Conservation (phyloP, 2,797 vertebrate genomes). For the Crocidura indochinensis region DNA sequence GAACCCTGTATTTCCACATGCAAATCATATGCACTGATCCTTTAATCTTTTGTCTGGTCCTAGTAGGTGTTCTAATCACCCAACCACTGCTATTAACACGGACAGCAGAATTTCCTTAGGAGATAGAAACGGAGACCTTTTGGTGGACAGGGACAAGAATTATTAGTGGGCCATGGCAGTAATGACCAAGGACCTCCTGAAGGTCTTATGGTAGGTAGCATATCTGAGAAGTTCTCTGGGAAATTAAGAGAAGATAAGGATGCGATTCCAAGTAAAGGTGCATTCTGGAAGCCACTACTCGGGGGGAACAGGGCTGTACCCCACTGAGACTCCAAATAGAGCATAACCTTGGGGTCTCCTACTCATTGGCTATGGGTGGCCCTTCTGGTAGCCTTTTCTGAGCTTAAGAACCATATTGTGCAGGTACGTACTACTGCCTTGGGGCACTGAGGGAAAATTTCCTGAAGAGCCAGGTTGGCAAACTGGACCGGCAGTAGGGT, state of each 20-base stretch:
- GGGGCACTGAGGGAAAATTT: not conserved
- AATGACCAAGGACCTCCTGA: not conserved
- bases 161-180: not conserved
- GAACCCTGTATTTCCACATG: too few relatives aligned
- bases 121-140: not conserved
- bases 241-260: not conserved
- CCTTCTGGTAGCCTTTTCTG: too few relatives aligned
- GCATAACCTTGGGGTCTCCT: not conserved
- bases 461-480: too few relatives aligned
- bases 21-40: too few relatives aligned
- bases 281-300: not conserved
- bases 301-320: not conserved
- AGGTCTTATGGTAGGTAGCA: not conserved
- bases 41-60: too few relatives aligned
- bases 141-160: not conserved
- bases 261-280: not conserved
- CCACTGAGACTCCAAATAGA: not conserved
- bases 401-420: too few relatives aligned
- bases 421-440: not conserved
- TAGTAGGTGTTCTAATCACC: not conserved
- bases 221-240: not conserved
- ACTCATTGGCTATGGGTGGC: not conserved
- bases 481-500: too few relatives aligned
- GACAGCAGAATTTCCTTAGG: not conserved
- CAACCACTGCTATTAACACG: not conserved